A percentile compares a stretch with the other conserved stretches of the same genome.
These are phyloP conservation scores for Papilio polyxenes DNA, from an alignment of 1,140 invertebrate species.

Conservation along the genomic window DNA sequence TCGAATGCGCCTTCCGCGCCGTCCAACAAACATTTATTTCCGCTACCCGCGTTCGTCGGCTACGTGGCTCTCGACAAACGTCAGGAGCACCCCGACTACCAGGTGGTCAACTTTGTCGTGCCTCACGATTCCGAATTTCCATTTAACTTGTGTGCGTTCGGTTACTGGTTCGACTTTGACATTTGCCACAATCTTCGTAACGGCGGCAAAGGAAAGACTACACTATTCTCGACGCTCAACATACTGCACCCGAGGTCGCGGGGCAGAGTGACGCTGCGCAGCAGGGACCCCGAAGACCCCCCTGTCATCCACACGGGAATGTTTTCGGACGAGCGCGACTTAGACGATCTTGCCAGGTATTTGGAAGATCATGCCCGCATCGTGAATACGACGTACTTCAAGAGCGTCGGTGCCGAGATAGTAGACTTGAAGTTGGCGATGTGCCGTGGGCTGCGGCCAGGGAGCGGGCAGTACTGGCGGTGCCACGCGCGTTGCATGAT, in stretches of 20 bases:
- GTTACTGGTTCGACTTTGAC: constrained; percentile 18
- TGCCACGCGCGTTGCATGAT: constrained; percentile 20
- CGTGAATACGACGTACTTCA: constrained; percentile 30
- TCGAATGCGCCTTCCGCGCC: neutral
- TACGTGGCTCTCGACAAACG: constrained; percentile 83
- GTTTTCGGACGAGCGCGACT: constrained; percentile 39
- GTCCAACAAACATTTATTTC: constrained; percentile 24
- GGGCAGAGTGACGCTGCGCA: constrained; percentile 38
- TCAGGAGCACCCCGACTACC: constrained; percentile 38
- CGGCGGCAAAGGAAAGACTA: constrained; percentile 30
- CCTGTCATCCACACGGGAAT: constrained; percentile 33
- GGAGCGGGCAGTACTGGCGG: constrained; percentile 28
- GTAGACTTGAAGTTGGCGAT: constrained; percentile 21
- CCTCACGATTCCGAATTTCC: neutral
- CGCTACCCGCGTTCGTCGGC: constrained; percentile 82
- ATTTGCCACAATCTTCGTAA: constrained; percentile 36
- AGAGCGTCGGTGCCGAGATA: neutral
- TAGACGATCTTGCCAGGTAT: constrained; percentile 17
- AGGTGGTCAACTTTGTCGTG: constrained; percentile 29
- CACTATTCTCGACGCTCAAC: constrained; percentile 15
- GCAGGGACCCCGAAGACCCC: constrained; percentile 28
- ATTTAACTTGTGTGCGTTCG: constrained; percentile 27
- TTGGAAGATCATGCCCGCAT: constrained; percentile 12
- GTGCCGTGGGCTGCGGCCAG: neutral
- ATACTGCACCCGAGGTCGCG: constrained; percentile 39